Conservation (phyloP, 1,140 invertebrate species). For the Trichomalopsis sarcophagae region DNA sequence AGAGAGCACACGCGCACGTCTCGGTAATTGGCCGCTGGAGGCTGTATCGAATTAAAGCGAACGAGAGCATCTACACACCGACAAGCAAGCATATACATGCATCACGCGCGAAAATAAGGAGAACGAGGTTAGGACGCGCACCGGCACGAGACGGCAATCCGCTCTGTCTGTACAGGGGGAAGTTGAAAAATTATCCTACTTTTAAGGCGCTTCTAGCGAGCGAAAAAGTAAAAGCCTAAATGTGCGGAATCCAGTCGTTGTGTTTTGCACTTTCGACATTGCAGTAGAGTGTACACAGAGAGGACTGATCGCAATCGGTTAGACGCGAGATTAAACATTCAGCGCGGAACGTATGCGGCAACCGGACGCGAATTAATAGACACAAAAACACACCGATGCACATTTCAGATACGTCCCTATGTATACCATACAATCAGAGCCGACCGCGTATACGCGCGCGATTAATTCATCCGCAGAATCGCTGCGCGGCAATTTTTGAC, state of each 20-base stretch:
- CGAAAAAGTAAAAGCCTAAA: not conserved
- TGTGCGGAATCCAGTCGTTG: not conserved
- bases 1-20: not conserved
- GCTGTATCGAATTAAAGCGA: slow-evolving; percentile 28
- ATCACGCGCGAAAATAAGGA: slow-evolving; percentile 54
- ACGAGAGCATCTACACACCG: slow-evolving; percentile 31
- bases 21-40: slow-evolving; percentile 28
- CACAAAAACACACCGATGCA: not conserved
- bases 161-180: slow-evolving; percentile 38
- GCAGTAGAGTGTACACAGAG: not conserved
- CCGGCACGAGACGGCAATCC: slow-evolving; percentile 53
- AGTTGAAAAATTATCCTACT: slow-evolving; percentile 43
- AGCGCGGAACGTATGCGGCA: not conserved
- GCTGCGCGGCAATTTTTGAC: not conserved
- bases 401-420: not conserved
- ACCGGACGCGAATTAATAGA: not conserved
- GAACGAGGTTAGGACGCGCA: slow-evolving; percentile 60
- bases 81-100: slow-evolving; percentile 34
- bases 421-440: not conserved
- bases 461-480: not conserved
- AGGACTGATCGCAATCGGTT: not conserved
- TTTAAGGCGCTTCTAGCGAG: not conserved
- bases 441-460: not conserved
- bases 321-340: not conserved
- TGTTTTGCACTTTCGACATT: slow-evolving; percentile 13